These are phyloP conservation scores for Brassicogethes aeneus DNA, from an alignment of 2,888 invertebrate genomes.

Conservation along the genomic window DNA sequence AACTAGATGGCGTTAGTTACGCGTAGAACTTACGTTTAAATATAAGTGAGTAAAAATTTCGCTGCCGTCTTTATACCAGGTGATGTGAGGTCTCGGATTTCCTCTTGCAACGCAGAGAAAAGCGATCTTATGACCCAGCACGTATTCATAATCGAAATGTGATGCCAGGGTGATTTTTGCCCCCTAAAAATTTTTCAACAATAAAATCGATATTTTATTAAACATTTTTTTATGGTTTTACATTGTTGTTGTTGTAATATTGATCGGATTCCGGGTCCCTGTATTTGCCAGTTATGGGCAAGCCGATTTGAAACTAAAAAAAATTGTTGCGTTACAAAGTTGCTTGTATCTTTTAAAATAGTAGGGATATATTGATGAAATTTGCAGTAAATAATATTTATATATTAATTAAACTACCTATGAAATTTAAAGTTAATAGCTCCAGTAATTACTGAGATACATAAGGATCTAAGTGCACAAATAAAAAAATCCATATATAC, in stretches of 20 bases:
- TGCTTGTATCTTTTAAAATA: neutral
- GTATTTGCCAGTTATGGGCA: constrained; percentile 83
- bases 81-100: constrained; percentile 82
- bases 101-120: constrained; percentile 88
- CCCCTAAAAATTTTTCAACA: constrained; percentile 58
- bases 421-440: too few species aligned
- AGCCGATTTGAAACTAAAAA: constrained; percentile 67
- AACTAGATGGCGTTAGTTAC: too few species aligned
- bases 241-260: constrained; percentile 83
- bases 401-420: neutral
- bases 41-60: constrained; percentile 87
- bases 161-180: constrained; percentile 83
- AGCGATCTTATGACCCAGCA: constrained; percentile 88
- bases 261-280: constrained; percentile 84
- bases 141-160: constrained; percentile 90
- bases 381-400: too few species aligned
- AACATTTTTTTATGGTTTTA: too few species aligned
- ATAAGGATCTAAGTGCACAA: too few species aligned
- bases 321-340: neutral
- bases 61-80: constrained; percentile 92
- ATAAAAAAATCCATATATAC: too few species aligned
- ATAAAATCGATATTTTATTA: too few species aligned
- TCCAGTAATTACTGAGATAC: too few species aligned
- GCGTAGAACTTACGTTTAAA: constrained; percentile 76
- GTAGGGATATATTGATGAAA: constrained; percentile 4